Base-by-base conservation (phyloP, 2,113 vertebrate species). In the Psammodynastes pulverulentus region DNA sequence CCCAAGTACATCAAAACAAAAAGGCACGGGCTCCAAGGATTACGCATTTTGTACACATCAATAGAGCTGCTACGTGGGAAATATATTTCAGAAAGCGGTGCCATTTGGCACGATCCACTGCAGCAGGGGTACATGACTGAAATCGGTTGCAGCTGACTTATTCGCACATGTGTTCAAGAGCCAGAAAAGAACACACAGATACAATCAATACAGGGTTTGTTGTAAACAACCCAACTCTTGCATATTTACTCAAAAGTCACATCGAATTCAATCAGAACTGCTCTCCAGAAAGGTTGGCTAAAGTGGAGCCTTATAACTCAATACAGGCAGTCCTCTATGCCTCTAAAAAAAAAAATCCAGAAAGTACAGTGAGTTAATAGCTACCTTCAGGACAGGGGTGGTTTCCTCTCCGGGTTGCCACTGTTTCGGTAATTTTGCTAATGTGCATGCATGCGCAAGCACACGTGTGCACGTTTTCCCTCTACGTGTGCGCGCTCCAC, bases 131-230 rank as follows among this genome's bases (percentile, higher is more conserved):
- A 96, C 51, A 17, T 87, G 79, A 92, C 93, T 95, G 95, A 96
- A 97, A 97, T 96, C 92, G 96, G 93, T 97, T 97, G 94, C 96
- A 97, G 96, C 95, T 97, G 97, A 94, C 91, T 95, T 92, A 87
- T 67, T 62, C 52, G 6, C 94, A 93, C 91, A 96, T 56, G 92
- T 92, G 93, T 89, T 96, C 93, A 87, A 91, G 94, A 94, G 89
- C 72, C 62, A 54, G 58, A 72, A 96, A 58, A 79, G 92, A 96
- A 95, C 96, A 97, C 93, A 94, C 96, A 96, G 93, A 86, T 96
- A 93, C 94, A 96, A 97, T 97, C 96, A 97, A 97, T 93, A 94
- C 93, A 89, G 97, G 96, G 97, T 95, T 95, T 95, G 94, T 95
- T 91, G 93, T 92, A 87, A 54, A 90, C 72, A 29, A 15, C 21